Conservation (phyloP, 2,888 invertebrate species). For the Cyclophora punctaria region DNA sequence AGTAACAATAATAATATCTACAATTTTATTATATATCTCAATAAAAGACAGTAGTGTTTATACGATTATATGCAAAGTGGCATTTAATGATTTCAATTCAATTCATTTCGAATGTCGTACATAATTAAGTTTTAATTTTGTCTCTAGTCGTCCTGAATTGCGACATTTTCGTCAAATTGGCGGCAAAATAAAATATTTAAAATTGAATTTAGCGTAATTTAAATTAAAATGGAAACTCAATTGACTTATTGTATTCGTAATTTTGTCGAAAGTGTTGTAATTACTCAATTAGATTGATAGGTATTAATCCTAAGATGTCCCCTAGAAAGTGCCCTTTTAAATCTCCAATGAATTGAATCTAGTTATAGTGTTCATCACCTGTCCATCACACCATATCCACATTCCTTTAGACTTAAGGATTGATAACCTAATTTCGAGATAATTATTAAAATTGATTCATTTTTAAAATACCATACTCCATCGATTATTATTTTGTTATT, state of each 20-base stretch:
- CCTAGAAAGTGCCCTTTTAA: conserved; percentile 66
- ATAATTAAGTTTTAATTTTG: conserved; percentile 3
- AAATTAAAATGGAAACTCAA: background rate
- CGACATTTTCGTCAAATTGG: background rate
- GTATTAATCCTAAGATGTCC: conserved; percentile 13
- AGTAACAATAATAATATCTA: background rate
- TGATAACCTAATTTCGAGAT: conserved; percentile 16
- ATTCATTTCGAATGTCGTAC: conserved; percentile 8
- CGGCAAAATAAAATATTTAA: background rate
- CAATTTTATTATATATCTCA: conserved; percentile 7
- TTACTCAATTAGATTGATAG: conserved; percentile 29
- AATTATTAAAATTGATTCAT: no score
- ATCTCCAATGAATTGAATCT: conserved; percentile 27
- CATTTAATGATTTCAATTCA: conserved; percentile 26
- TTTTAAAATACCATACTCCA: no score
- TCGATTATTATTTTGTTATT: no score
- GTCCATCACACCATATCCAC: conserved; percentile 47
- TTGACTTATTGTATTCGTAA: no score
- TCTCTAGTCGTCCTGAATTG: background rate
- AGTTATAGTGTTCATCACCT: conserved; percentile 30
- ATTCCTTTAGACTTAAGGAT: conserved; percentile 66
- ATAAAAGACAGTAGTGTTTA: conserved; percentile 22
- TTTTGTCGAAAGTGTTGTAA: conserved; percentile 9
- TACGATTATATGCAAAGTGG: conserved; percentile 20
- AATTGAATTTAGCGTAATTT: background rate